Percentiles rank a stretch among this genome's conserved stretches.
These are phyloP conservation scores for Hyperoodon ampullatus DNA, from an alignment of 2,113 vertebrate species.

Conservation along the genomic window DNA sequence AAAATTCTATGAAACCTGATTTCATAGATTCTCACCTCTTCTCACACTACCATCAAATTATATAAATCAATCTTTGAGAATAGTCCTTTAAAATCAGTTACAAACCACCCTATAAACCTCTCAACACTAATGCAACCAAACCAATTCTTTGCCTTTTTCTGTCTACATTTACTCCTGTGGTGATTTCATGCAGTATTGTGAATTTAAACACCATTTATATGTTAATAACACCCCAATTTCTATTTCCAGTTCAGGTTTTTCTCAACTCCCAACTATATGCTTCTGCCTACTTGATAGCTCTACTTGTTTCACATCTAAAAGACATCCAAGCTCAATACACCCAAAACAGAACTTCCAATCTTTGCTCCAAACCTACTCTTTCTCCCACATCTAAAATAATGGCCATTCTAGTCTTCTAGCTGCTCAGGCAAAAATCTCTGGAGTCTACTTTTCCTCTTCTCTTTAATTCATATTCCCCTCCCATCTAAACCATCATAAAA, in stretches of 20 bases:
- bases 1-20: constrained; percentile 8
- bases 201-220: neutral
- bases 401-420: neutral
- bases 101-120: neutral
- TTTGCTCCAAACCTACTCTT: neutral
- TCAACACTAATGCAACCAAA: neutral
- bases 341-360: neutral
- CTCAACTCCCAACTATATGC: neutral
- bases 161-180: neutral
- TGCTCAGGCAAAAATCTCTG: neutral
- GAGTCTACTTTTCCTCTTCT: neutral
- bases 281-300: neutral
- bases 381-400: neutral
- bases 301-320: neutral
- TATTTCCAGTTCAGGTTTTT: neutral
- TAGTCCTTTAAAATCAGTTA: constrained; percentile 13
- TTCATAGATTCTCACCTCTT: neutral
- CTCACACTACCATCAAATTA: neutral
- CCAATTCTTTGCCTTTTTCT: neutral
- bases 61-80: neutral
- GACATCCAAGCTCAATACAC: neutral
- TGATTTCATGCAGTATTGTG: neutral
- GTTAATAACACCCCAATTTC: neutral
- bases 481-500: neutral
- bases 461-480: neutral